Percentiles rank a stretch among this genome's conserved stretches.
Evolutionary conservation across 2,888 invertebrate genomes (phyloP).

Genomic region (Meloe dianella): DNA sequence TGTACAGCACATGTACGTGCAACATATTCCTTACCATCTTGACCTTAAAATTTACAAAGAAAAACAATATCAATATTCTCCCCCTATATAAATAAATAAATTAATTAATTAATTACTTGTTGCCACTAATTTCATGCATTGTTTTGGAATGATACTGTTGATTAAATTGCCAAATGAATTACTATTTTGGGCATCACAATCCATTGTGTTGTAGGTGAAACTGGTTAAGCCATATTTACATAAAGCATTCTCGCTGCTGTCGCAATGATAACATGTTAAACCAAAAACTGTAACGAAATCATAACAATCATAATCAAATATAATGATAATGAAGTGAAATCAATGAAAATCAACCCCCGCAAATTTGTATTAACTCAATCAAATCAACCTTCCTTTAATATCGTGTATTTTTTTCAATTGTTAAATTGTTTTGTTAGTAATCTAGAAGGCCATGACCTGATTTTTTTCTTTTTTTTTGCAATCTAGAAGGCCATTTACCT

Average conservation of each 20-base stretch:
- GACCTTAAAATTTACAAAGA: constrained; percentile 41
- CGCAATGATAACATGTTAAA: constrained; percentile 45
- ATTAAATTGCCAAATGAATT: constrained; percentile 36
- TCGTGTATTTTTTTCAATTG: too few relatives aligned
- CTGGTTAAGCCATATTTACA: constrained; percentile 51
- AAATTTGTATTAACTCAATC: neutral
- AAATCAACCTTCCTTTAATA: too few relatives aligned
- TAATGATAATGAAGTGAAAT: too few relatives aligned
- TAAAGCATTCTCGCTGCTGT: constrained; percentile 45
- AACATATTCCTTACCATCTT: constrained; percentile 47
- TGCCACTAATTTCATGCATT: constrained; percentile 48
- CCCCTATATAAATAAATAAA: neutral
- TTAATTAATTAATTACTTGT: constrained; percentile 44
- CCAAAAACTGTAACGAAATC: constrained; percentile 41
- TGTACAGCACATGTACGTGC: constrained; percentile 48
- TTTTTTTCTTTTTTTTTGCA: too few relatives aligned
- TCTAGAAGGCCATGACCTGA: neutral
- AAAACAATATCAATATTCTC: neutral
- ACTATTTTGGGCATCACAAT: constrained; percentile 45
- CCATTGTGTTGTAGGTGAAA: constrained; percentile 46
- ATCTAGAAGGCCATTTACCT: neutral
- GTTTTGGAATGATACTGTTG: constrained; percentile 36
- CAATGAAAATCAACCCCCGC: too few relatives aligned
- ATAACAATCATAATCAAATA: too few relatives aligned
- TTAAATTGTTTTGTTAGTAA: neutral